phyloP scores from a whole-genome alignment of 1,140 invertebrate species.

The Drosophila micromelanica region DNA sequence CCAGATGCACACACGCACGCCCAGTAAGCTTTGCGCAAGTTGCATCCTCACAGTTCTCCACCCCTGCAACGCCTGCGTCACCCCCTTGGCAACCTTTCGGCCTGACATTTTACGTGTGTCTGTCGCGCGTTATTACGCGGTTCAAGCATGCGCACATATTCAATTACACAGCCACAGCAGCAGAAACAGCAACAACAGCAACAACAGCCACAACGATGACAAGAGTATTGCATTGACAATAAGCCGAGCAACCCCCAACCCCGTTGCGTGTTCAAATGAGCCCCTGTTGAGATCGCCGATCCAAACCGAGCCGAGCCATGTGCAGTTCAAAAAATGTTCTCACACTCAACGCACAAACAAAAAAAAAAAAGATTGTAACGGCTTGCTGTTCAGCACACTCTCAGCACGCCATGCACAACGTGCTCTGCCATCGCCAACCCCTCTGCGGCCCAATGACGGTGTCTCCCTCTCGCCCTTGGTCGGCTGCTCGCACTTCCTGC shows the following conservation, averaged over 20 bases:
- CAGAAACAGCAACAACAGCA: slow-evolving; percentile 26
- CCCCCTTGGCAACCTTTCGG: slow-evolving; percentile 21
- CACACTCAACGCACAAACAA: slow-evolving; percentile 49
- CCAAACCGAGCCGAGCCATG: slow-evolving; percentile 52
- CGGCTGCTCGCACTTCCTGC: slow-evolving; percentile 59
- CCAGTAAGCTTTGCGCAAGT: slow-evolving; percentile 13
- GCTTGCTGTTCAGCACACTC: slow-evolving; percentile 74
- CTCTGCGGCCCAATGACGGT: not conserved
- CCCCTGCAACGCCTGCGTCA: slow-evolving; percentile 43
- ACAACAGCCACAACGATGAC: slow-evolving; percentile 33
- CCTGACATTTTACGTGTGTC: slow-evolving; percentile 55
- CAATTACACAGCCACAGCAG: slow-evolving; percentile 64
- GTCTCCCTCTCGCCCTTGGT: slow-evolving; percentile 11
- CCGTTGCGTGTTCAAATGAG: slow-evolving; percentile 63
- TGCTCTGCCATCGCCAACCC: slow-evolving; percentile 18
- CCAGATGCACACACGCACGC: not conserved
- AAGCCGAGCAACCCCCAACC: slow-evolving; percentile 58
- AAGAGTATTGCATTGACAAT: slow-evolving; percentile 68
- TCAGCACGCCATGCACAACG: slow-evolving; percentile 63
- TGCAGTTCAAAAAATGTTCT: slow-evolving; percentile 77
- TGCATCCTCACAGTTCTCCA: not conserved
- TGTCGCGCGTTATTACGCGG: slow-evolving; percentile 64
- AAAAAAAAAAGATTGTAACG: slow-evolving; percentile 64
- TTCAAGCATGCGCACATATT: slow-evolving; percentile 76
- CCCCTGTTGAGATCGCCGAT: slow-evolving; percentile 51